Evolutionary conservation across 1,140 invertebrate genomes (phyloP), one percentile per base, ranked within the genome.

Genomic region (Potamilus streckersoni): DNA sequence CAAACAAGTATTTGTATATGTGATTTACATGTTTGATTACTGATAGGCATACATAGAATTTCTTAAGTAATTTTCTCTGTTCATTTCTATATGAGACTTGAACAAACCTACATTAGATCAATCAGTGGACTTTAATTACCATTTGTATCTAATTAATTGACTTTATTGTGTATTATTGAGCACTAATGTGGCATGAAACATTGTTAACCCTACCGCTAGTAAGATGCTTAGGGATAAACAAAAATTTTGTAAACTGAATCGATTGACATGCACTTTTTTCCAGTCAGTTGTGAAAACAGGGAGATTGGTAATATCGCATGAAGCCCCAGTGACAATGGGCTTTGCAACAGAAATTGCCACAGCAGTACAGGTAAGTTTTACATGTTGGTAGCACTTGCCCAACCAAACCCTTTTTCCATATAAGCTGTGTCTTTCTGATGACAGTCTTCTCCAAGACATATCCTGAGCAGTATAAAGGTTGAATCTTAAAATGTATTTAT

Each of bases 291-390:
- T 93, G 83, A 99, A 99, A 92, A 99, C 98, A 4, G 97, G 97
- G 2, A 92, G 96, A 58, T 93, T 95, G 16, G 87, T 99, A 15
- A 92, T 99, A 61, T 92, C 97, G 1, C 98, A 99, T 89, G 98
- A 99, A 91, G 98, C 98, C 8, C 98, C 98, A 19, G 87, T 97
- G 49, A 99, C 97, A 0, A 93, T 93, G 82, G 98, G 98, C 23
- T 99, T 99, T 91, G 98, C 96, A 8, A 94, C 96, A n/a, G 98
- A 99, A 92, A 91, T 99, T 16, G 95, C 97, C 38, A 95, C 98
- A 2, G 94, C 94, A 13, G 94, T 99, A 83, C 97, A 99, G 93
- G 96, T 96, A 90, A 90, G 63, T 69, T 38, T 60, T 69, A 3
- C 38, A 38, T 67, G 19, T 60, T 23, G 55, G 16, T 38, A 71